Evolutionary conservation across 2,797 vertebrate genomes (phyloP), one percentile per base, ranked within the genome.

Genomic region (Ctenopoma multispine): DNA sequence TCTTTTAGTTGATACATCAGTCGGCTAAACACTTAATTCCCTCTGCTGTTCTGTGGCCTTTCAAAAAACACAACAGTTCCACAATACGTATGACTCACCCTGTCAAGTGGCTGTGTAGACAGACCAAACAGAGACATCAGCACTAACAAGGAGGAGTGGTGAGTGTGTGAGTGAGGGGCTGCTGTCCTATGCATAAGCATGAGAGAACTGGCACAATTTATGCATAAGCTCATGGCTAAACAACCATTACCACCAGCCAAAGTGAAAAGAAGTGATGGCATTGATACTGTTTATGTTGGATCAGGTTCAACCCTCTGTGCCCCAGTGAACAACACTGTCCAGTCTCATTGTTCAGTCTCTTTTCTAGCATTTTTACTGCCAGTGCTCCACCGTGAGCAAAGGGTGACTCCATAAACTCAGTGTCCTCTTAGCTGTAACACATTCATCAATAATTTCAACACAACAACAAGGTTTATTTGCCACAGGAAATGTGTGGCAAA

Each of bases 251-350:
- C 23, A 3, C 10, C 12, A 67, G 79, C 81, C 76, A 78, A 58
- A 47, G 69, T 47, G 48, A 72, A 82, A 75, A 63, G 24, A 66
- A 82, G 44, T 38, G 77, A 82, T 79, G 77, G 78, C 81, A 84
- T 50, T 61, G 75, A 87, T 80, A 67, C 54, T 75, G 78, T 87
- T 85, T 84, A 9, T 66, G 59, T 77, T 82, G 86, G 91, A 87
- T 2, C 1, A 7, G 34, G 3, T 77, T 83, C 84, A 87, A 72
- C 46, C 43, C 44, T 57, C 53, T 27, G 56, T 41, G 44, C 36
- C 79, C 79, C 53, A 18, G 43, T 23, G 59, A 82, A 31, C 68
- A 58, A 67, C 61, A 10, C 64, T 13, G 69, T 79, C 81, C 73
- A 21, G 23, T 27, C 23, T 47, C 56, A 77, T 68, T 77, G 66